These are phyloP conservation scores for Drosophila neotestacea DNA, from an alignment of 2,888 invertebrate genomes.

Conservation along the genomic window DNA sequence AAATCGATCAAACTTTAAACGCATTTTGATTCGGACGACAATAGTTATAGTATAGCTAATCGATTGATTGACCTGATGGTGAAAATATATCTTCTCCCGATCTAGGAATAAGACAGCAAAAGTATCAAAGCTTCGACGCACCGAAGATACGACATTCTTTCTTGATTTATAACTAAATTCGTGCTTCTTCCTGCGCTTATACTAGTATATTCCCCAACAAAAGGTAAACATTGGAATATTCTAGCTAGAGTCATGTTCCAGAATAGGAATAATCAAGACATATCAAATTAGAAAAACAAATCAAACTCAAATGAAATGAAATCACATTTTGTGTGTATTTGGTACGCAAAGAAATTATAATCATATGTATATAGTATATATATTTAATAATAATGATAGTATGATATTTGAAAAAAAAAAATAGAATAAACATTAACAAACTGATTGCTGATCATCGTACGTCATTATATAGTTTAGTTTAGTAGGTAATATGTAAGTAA, in stretches of 20 bases:
- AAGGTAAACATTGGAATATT: slow-evolving; percentile 1
- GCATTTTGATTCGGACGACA: background rate
- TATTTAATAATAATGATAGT: slow-evolving; percentile 48
- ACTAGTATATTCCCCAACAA: background rate
- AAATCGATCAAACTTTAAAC: background rate
- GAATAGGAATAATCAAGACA: background rate
- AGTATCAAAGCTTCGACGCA: background rate
- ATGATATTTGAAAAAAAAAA: slow-evolving; percentile 40
- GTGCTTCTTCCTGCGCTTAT: background rate
- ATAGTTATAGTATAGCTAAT: background rate
- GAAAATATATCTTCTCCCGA: background rate
- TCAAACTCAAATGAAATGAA: slow-evolving; percentile 46
- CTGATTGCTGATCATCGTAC: slow-evolving; percentile 47
- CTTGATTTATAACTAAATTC: background rate
- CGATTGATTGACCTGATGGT: background rate
- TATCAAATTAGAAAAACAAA: slow-evolving; percentile 2
- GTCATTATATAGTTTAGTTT: slow-evolving; percentile 37
- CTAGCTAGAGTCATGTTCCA: slow-evolving; percentile 6
- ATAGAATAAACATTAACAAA: slow-evolving; percentile 60
- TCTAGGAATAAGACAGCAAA: slow-evolving; percentile 1
- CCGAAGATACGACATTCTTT: background rate
- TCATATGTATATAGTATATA: slow-evolving; percentile 18
- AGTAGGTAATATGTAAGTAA: slow-evolving; percentile 22
- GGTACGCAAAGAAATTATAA: slow-evolving; percentile 74
- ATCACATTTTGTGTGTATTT: slow-evolving; percentile 78